These are phyloP conservation scores for Pelmatolapia mariae DNA, from an alignment of 2,113 vertebrate genomes.

Conservation along the genomic window DNA sequence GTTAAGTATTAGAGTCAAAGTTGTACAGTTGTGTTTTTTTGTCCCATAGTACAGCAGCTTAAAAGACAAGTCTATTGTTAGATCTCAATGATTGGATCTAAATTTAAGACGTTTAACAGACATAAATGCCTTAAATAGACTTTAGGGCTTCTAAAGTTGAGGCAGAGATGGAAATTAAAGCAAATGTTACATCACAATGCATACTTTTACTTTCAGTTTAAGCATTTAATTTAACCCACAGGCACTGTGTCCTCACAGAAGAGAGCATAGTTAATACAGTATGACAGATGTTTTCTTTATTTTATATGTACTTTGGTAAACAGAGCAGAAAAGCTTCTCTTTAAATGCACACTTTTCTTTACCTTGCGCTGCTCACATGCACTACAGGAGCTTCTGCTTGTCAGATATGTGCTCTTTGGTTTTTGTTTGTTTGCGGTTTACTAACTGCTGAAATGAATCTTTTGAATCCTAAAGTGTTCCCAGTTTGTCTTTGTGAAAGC, in stretches of 20 bases:
- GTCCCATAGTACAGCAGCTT: neutral
- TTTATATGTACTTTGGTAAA: neutral
- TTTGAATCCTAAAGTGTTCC: neutral
- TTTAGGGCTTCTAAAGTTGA: neutral
- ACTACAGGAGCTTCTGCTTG: neutral
- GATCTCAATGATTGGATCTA: neutral
- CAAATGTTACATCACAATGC: neutral
- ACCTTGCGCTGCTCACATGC: neutral
- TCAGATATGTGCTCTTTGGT: neutral
- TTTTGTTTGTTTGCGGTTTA: neutral
- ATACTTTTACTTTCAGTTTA: neutral
- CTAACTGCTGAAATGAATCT: neutral
- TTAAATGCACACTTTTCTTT: neutral
- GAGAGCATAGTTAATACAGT: neutral
- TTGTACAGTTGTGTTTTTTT: neutral
- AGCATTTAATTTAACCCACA: neutral
- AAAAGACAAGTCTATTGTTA: neutral
- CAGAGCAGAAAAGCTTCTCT: neutral
- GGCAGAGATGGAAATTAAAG: neutral
- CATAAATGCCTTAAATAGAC: neutral
- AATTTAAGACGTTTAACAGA: neutral
- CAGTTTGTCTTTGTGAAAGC: neutral
- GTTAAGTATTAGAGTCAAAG: neutral
- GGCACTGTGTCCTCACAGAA: neutral
- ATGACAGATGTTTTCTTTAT: neutral